Conservation (phyloP, 2,797 vertebrate species). For the Tinamus major region DNA sequence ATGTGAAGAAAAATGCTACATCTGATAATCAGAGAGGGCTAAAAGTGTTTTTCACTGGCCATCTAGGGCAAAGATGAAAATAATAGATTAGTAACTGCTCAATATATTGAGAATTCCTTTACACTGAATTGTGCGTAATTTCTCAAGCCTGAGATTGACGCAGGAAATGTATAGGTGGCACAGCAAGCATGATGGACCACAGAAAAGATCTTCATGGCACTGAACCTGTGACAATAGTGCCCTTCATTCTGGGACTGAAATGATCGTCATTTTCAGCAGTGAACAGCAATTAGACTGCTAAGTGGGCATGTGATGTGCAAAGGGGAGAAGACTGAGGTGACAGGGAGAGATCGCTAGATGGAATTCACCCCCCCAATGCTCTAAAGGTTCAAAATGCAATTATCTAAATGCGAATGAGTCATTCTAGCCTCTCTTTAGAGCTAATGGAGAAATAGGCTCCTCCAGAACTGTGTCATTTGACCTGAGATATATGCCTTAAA, state of each 20-base stretch:
- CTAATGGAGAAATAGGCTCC: neutral
- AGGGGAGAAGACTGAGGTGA: neutral
- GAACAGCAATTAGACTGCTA: neutral
- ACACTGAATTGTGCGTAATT: neutral
- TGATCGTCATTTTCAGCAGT: neutral
- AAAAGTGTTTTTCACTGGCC: neutral
- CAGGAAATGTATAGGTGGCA: neutral
- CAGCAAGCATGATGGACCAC: neutral
- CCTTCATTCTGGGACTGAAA: neutral
- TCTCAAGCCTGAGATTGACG: neutral
- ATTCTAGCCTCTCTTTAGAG: neutral
- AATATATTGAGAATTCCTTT: neutral
- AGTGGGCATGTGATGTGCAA: neutral
- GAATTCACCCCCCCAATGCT: neutral
- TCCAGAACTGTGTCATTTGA: neutral
- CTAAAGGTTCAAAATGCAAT: neutral
- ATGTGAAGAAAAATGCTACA: conserved; percentile 20
- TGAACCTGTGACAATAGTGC: neutral
- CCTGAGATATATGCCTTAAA: neutral
- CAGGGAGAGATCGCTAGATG: neutral
- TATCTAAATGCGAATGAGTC: neutral
- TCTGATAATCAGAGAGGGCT: neutral
- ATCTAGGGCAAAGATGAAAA: conserved; percentile 14
- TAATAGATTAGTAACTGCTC: neutral
- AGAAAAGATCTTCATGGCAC: neutral